Conservation (phyloP, 2,888 invertebrate species). For the Drosophila bunnanda region DNA sequence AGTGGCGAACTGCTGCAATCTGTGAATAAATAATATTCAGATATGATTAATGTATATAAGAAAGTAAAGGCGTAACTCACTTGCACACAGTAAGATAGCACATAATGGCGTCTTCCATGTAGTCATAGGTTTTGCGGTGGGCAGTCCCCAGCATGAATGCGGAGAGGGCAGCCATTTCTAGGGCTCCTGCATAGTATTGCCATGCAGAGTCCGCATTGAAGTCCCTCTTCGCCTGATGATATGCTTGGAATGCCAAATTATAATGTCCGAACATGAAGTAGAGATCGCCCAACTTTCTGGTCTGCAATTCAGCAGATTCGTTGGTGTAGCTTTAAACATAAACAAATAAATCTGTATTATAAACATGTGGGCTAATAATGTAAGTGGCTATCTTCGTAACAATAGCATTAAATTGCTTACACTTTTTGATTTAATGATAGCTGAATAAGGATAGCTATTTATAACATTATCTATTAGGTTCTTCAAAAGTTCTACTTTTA, state of each 20-base stretch:
- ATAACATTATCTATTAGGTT: too few relatives aligned
- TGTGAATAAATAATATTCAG: conserved; percentile 74
- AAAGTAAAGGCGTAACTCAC: conserved; percentile 84
- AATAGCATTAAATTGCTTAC: too few relatives aligned
- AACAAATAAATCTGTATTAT: background rate
- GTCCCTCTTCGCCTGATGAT: conserved; percentile 98
- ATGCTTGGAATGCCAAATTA: conserved; percentile 93
- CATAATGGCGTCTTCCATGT: conserved; percentile 97
- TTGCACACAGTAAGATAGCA: conserved; percentile 96
- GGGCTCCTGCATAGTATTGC: conserved; percentile 97
- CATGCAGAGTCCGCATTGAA: conserved; percentile 98
- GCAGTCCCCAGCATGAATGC: conserved; percentile 95
- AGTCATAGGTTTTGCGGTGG: conserved; percentile 91
- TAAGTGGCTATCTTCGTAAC: too few relatives aligned
- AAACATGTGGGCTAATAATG: background rate
- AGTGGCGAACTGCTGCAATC: conserved; percentile 96
- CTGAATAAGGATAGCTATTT: too few relatives aligned
- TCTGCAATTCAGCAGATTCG: conserved; percentile 95
- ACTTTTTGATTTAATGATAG: too few relatives aligned
- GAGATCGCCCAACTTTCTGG: conserved; percentile 96
- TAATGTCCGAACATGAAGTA: conserved; percentile 98
- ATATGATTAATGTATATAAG: background rate
- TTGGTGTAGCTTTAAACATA: conserved; percentile 88
- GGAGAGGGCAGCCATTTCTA: conserved; percentile 97
- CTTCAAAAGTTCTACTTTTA: too few relatives aligned